Conservation (phyloP, 2,113 vertebrate species). For the Oncorhynchus nerka region DNA sequence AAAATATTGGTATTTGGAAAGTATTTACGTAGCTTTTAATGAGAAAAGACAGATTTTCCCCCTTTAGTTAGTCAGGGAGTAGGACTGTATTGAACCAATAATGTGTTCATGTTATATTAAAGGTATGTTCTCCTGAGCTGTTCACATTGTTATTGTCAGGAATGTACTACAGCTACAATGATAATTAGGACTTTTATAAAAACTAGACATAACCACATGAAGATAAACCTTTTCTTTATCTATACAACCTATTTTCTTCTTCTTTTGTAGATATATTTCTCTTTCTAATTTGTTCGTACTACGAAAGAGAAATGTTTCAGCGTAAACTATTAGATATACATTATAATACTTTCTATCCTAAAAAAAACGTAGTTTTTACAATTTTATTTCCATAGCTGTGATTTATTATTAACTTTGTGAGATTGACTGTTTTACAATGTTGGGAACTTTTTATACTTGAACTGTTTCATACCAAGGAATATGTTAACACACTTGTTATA, state of each 20-base stretch:
- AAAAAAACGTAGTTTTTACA: slow-evolving; percentile 80
- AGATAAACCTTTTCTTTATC: not conserved
- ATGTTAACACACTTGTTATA: slow-evolving; percentile 59
- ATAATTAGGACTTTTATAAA: not conserved
- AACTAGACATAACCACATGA: not conserved
- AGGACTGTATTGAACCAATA: not conserved
- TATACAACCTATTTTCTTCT: not conserved
- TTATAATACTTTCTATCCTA: slow-evolving; percentile 90
- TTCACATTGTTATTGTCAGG: not conserved
- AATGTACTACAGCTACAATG: not conserved
- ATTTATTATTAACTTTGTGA: slow-evolving; percentile 91
- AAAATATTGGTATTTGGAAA: not conserved
- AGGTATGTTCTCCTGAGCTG: not conserved
- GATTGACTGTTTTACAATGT: slow-evolving; percentile 98
- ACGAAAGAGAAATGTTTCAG: not conserved
- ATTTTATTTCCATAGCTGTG: slow-evolving; percentile 79
- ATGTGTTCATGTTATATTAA: not conserved
- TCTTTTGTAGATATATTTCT: not conserved
- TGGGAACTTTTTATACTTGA: slow-evolving; percentile 98
- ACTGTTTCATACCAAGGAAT: slow-evolving; percentile 99
- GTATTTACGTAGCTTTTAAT: not conserved
- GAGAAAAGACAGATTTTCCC: not conserved
- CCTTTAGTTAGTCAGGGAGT: not conserved
- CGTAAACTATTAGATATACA: slow-evolving; percentile 5
- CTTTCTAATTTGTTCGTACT: not conserved